Evolutionary conservation across 2,888 invertebrate species (phyloP).

Genomic region (Nebria salina): DNA sequence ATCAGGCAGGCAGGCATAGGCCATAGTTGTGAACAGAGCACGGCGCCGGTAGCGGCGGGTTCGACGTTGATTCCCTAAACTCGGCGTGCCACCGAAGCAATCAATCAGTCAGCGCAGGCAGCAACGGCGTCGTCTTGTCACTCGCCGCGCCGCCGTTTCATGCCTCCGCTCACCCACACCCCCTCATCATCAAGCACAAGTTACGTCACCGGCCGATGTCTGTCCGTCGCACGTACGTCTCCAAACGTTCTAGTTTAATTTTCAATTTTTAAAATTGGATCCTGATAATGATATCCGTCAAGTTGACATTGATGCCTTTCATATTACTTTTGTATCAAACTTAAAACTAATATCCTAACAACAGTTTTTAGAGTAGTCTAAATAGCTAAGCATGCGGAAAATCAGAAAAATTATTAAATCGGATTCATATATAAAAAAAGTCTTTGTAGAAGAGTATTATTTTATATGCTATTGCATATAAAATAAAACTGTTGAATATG

Average conservation of each 20-base stretch:
- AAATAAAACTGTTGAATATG: background rate
- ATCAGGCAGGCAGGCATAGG: background rate
- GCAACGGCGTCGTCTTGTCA: constrained; percentile 43
- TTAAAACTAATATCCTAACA: too few relatives aligned
- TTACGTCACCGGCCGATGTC: background rate
- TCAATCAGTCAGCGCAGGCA: constrained; percentile 45
- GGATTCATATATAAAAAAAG: too few relatives aligned
- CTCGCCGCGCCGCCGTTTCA: constrained; percentile 22
- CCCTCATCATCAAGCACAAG: background rate
- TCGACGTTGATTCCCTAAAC: constrained; percentile 32
- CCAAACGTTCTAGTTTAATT: constrained; percentile 18
- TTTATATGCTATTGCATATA: background rate
- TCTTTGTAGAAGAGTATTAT: too few relatives aligned
- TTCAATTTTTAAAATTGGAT: constrained; percentile 28
- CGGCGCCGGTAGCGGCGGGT: constrained; percentile 2
- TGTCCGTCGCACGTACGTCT: constrained; percentile 7
- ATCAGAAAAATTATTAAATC: too few relatives aligned
- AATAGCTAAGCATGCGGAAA: too few relatives aligned
- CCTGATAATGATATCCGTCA: background rate
- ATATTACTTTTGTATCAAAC: background rate
- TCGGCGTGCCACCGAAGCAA: constrained; percentile 43
- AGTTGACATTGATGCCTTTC: too few relatives aligned
- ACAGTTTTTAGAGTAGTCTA: too few relatives aligned
- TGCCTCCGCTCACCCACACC: constrained; percentile 3
- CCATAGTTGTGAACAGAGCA: background rate